These are phyloP conservation scores for Colius striatus DNA, from an alignment of 2,113 vertebrate genomes.

Conservation along the genomic window DNA sequence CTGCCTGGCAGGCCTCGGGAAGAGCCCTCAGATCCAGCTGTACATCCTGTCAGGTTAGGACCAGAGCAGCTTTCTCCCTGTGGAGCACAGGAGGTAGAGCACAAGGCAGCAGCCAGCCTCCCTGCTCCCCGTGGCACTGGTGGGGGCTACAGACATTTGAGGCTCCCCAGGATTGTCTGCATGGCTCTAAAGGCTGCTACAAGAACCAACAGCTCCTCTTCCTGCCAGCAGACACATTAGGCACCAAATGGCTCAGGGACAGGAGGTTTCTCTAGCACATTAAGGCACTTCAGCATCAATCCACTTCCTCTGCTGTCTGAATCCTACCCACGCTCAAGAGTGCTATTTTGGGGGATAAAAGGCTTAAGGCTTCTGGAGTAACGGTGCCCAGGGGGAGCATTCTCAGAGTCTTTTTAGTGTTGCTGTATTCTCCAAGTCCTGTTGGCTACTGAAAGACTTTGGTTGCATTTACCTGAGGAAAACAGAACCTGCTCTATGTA, in stretches of 20 bases:
- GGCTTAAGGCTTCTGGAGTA: conserved; percentile 38
- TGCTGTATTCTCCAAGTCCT: neutral
- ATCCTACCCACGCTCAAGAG: neutral
- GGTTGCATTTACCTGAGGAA: neutral
- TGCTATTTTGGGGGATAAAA: neutral
- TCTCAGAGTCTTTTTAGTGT: neutral
- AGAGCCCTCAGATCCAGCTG: neutral
- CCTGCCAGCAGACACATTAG: conserved; percentile 25
- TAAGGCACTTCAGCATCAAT: conserved; percentile 59
- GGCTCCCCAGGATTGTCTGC: neutral
- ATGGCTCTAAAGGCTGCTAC: neutral
- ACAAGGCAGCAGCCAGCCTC: neutral
- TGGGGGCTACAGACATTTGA: neutral
- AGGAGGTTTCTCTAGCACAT: neutral
- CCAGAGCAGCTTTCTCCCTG: neutral
- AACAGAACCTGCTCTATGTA: neutral
- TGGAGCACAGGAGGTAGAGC: neutral
- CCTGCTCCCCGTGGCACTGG: neutral
- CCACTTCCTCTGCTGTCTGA: neutral
- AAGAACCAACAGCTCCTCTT: neutral
- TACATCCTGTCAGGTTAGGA: neutral
- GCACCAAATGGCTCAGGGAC: neutral
- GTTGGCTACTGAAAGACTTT: neutral
- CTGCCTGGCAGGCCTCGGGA: neutral
- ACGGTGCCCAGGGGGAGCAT: neutral